These are phyloP conservation scores for Rhabditoides inermis DNA, from an alignment of 2,888 invertebrate species.

Conservation along the genomic window DNA sequence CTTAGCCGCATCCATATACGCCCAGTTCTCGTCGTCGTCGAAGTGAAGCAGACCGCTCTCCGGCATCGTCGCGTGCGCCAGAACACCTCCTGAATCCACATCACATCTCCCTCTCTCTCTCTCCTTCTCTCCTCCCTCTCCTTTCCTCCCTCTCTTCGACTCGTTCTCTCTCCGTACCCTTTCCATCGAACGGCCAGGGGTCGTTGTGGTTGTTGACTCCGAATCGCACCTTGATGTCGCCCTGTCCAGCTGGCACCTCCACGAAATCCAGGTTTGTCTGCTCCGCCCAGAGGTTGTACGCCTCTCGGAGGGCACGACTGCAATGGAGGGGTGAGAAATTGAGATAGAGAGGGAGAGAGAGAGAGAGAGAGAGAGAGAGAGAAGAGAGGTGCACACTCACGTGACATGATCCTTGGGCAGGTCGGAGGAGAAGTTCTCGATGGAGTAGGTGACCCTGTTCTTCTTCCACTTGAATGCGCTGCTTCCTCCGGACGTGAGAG, in stretches of 20 bases:
- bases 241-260: neutral
- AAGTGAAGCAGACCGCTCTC: slow-evolving; percentile 49
- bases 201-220: slow-evolving; percentile 44
- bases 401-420: slow-evolving; percentile 35
- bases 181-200: slow-evolving; percentile 25
- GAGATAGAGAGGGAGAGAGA: slow-evolving; percentile 6
- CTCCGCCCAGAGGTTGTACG: slow-evolving; percentile 39
- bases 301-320: slow-evolving; percentile 16
- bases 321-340: slow-evolving; percentile 1
- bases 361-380: neutral
- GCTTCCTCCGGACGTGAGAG: slow-evolving; percentile 23
- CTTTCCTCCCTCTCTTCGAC: neutral
- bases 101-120: neutral
- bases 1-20: slow-evolving; percentile 40
- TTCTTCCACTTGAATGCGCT: slow-evolving; percentile 49
- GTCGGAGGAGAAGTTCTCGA: slow-evolving; percentile 43
- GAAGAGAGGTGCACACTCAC: neutral
- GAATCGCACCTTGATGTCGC: slow-evolving; percentile 13
- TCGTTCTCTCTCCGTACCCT: slow-evolving; percentile 4
- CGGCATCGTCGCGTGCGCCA: slow-evolving; percentile 51
- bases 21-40: slow-evolving; percentile 51
- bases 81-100: slow-evolving; percentile 50
- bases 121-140: neutral
- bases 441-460: slow-evolving; percentile 43
- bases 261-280: neutral